Conservation (phyloP, 2,888 invertebrate species). For the Luperina testacea region DNA sequence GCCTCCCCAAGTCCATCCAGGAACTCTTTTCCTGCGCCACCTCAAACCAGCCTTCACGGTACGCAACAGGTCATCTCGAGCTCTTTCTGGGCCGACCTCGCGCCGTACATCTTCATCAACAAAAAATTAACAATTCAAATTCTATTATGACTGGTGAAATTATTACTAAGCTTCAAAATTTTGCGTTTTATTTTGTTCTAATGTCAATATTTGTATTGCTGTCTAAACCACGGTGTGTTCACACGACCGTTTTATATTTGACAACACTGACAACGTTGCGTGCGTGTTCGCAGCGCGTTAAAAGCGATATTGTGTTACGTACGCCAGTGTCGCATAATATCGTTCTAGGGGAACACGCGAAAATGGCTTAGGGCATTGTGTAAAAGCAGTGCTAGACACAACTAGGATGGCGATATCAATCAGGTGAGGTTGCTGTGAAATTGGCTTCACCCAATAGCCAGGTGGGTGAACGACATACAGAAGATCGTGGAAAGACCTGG, state of each 20-base stretch:
- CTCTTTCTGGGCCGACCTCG: too few relatives aligned
- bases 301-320: slow-evolving; percentile 24
- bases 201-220: slow-evolving; percentile 25
- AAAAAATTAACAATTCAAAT: slow-evolving; percentile 3
- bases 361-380: slow-evolving; percentile 2
- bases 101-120: background rate
- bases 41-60: background rate
- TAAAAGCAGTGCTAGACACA: background rate
- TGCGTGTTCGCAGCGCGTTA: slow-evolving; percentile 43
- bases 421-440: background rate
- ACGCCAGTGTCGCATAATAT: slow-evolving; percentile 29
- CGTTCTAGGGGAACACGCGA: slow-evolving; percentile 24
- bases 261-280: slow-evolving; percentile 34
- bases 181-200: background rate
- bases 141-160: background rate
- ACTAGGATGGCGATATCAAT: background rate
- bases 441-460: background rate
- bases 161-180: slow-evolving; percentile 7
- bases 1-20: background rate
- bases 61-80: too few relatives aligned
- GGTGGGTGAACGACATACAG: background rate
- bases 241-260: slow-evolving; percentile 42
- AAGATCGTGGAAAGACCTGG: background rate
- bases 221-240: slow-evolving; percentile 28
- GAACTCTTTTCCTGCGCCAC: background rate